A percentile compares a stretch with the other conserved stretches of the same genome.
These are phyloP conservation scores for Cynaeus angustus DNA, from an alignment of 2,888 invertebrate genomes.

Conservation along the genomic window DNA sequence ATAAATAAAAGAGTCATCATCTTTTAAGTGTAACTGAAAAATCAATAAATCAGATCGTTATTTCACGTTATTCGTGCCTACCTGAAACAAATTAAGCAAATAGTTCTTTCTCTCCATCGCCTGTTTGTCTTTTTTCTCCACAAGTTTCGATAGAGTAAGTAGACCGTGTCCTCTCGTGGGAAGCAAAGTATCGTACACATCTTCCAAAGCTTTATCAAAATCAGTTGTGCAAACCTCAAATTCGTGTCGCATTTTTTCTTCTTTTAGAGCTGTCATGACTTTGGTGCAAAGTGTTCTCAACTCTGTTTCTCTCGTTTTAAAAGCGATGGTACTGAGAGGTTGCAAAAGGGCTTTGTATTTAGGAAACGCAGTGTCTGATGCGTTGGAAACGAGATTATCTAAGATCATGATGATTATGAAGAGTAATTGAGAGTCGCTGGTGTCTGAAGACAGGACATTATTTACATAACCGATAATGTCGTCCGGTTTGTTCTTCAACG, in stretches of 20 bases:
- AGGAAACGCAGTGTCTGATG: constrained; percentile 18
- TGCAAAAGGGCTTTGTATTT: constrained; percentile 66
- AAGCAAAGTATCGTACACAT: constrained; percentile 81
- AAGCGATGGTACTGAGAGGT: constrained; percentile 57
- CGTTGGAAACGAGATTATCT: constrained; percentile 66
- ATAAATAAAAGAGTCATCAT: constrained; percentile 89
- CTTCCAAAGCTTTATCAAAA: constrained; percentile 78
- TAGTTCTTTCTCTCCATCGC: constrained; percentile 79
- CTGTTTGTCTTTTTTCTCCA: constrained; percentile 78
- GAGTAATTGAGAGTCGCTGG: constrained; percentile 62
- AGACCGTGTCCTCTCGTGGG: constrained; percentile 90
- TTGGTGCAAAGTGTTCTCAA: constrained; percentile 59
- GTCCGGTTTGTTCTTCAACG: constrained; percentile 71
- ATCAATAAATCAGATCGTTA: constrained; percentile 31
- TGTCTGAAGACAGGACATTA: constrained; percentile 67
- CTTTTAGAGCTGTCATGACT: constrained; percentile 54
- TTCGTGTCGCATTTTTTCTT: constrained; percentile 19
- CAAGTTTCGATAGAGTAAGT: constrained; percentile 81
- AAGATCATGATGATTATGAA: constrained; percentile 65
- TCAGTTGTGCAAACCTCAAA: constrained; percentile 55
- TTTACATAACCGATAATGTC: constrained; percentile 73
- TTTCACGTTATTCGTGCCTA: constrained; percentile 61
- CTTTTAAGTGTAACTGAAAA: constrained; percentile 81
- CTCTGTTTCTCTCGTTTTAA: constrained; percentile 61
- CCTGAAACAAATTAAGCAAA: constrained; percentile 83